Evolutionary conservation across 2,113 vertebrate genomes (phyloP).

Genomic region (Pseudorectes ferrugineus): DNA sequence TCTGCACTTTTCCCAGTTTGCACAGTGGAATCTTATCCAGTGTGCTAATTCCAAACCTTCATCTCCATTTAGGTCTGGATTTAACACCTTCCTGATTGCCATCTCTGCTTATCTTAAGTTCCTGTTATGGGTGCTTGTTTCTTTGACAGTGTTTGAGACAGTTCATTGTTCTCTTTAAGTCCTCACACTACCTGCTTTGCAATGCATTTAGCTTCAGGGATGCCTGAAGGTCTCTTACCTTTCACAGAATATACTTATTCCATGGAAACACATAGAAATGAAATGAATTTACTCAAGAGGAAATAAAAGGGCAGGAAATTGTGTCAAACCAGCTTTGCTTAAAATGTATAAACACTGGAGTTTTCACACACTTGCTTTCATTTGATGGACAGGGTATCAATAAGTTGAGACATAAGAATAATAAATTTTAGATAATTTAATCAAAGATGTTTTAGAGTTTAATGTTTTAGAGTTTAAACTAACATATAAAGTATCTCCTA

Average conservation of each 20-base stretch:
- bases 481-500: neutral
- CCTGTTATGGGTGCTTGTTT: neutral
- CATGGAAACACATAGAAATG: neutral
- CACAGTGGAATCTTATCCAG: neutral
- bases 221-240: neutral
- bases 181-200: neutral
- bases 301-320: neutral
- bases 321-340: constrained; percentile 6
- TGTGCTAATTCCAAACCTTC: neutral
- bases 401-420: neutral
- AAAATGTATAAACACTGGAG: neutral
- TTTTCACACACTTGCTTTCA: neutral
- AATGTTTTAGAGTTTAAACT: neutral
- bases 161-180: neutral
- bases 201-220: neutral
- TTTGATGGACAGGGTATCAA: neutral
- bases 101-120: neutral
- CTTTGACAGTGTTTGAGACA: neutral
- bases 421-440: neutral
- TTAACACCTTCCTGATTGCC: neutral
- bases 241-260: neutral
- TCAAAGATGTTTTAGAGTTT: neutral
- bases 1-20: neutral
- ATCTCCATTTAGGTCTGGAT: neutral
- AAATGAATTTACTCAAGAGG: neutral